These are phyloP conservation scores for Bombylius major DNA, from an alignment of 2,888 invertebrate genomes.

Conservation along the genomic window DNA sequence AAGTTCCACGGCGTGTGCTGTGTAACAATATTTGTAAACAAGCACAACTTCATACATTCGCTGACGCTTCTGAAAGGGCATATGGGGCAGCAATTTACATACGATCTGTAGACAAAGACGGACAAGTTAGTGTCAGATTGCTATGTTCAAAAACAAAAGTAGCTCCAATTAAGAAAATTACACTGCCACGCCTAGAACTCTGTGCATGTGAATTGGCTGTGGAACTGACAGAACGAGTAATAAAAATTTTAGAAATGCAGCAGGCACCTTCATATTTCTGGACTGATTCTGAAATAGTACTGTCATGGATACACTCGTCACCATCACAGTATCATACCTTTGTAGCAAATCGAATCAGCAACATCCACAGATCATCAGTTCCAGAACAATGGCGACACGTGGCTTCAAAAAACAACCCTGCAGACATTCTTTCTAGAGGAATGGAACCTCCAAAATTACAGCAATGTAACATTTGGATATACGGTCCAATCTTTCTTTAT, in stretches of 20 bases:
- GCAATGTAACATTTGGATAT: not conserved
- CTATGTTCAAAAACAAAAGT: not conserved
- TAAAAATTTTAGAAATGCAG: not conserved
- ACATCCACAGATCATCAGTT: slow-evolving; percentile 16
- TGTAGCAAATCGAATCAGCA: slow-evolving; percentile 21
- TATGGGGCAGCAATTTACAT: slow-evolving; percentile 16
- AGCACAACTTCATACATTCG: slow-evolving; percentile 11
- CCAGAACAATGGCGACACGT: not conserved
- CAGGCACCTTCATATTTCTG: slow-evolving; percentile 6
- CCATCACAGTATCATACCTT: slow-evolving; percentile 13
- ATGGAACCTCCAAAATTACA: not conserved
- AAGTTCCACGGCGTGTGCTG: not conserved
- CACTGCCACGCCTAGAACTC: not conserved
- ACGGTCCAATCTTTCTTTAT: not conserved
- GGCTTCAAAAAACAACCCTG: not conserved
- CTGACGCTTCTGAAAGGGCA: slow-evolving; percentile 15
- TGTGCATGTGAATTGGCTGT: slow-evolving; percentile 5
- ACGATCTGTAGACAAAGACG: not conserved
- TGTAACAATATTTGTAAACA: not conserved
- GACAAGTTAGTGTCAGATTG: not conserved
- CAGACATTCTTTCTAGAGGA: not conserved
- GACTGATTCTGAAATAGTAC: slow-evolving; percentile 16
- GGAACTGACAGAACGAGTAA: not conserved
- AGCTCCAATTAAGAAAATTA: not conserved
- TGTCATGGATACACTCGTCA: slow-evolving; percentile 12